Conservation (phyloP, 1,140 invertebrate genomes). For the Drosophila punjabiensis region DNA sequence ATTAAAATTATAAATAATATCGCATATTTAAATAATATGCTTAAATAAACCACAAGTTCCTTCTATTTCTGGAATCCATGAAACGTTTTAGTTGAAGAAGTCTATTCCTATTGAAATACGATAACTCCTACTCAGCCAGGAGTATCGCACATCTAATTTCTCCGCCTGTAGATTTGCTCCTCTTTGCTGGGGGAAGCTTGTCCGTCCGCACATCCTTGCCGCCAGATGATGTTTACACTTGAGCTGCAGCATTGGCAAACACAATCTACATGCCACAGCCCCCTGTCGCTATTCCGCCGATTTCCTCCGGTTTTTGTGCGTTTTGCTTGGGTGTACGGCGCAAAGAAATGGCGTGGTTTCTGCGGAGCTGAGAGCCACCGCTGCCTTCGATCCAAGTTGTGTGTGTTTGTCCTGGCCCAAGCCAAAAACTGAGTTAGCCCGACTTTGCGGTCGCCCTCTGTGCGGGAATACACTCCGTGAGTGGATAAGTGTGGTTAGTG, state of each 20-base stretch:
- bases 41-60: background rate
- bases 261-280: slow-evolving; percentile 36
- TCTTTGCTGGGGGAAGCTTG: slow-evolving; percentile 2
- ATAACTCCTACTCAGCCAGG: background rate
- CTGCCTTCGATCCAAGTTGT: slow-evolving; percentile 32
- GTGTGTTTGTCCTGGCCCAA: slow-evolving; percentile 42
- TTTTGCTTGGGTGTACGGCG: slow-evolving; percentile 23
- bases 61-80: background rate
- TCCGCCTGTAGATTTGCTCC: slow-evolving; percentile 6
- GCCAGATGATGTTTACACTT: slow-evolving; percentile 78
- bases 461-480: slow-evolving; percentile 21
- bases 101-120: background rate
- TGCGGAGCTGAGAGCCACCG: background rate
- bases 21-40: background rate
- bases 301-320: slow-evolving; percentile 40
- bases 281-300: slow-evolving; percentile 7
- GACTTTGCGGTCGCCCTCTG: slow-evolving; percentile 45
- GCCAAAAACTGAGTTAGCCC: slow-evolving; percentile 59
- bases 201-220: slow-evolving; percentile 38
- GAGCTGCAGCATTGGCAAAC: slow-evolving; percentile 66
- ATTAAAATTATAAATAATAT: too few species aligned
- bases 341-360: slow-evolving; percentile 50
- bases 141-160: background rate
- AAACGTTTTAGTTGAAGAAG: background rate
- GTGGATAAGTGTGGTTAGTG: slow-evolving; percentile 44